Percentiles rank a stretch among this genome's conserved stretches.
Evolutionary conservation across 2,113 vertebrate species (phyloP).

Genomic region (Megalops atlanticus): DNA sequence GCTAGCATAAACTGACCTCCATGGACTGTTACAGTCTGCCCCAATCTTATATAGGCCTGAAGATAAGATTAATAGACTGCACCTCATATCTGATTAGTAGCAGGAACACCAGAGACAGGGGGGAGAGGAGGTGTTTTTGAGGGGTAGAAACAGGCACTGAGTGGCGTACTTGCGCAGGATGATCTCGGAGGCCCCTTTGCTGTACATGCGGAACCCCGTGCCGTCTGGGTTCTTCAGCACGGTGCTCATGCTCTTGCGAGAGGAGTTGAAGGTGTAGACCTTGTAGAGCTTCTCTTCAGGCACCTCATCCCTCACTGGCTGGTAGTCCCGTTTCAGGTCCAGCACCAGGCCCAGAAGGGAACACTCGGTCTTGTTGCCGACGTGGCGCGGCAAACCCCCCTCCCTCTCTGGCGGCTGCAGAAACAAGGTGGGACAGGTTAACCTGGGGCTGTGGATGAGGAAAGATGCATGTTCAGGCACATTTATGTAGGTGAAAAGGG

Average conservation of each 20-base stretch:
- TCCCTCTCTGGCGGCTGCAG: conserved; percentile 89
- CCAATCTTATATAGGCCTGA: too few species aligned
- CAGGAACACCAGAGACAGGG: too few species aligned
- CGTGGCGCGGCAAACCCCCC: conserved; percentile 89
- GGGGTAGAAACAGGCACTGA: not conserved
- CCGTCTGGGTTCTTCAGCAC: conserved; percentile 78
- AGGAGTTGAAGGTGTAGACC: conserved; percentile 97
- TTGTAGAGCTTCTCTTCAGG: conserved; percentile 94
- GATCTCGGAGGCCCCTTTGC: conserved; percentile 97
- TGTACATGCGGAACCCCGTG: conserved; percentile 89
- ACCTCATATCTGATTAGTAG: too few species aligned
- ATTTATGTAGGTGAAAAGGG: not conserved
- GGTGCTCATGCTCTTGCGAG: conserved; percentile 96
- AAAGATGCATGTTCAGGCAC: not conserved
- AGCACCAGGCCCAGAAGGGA: conserved; percentile 87
- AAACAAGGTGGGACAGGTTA: not conserved
- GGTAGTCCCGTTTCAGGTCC: conserved; percentile 89
- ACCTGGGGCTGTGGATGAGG: not conserved
- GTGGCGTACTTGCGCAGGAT: conserved; percentile 90
- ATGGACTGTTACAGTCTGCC: too few species aligned
- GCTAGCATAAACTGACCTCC: too few species aligned
- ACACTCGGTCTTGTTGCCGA: conserved; percentile 97
- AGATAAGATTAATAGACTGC: too few species aligned
- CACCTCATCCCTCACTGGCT: conserved; percentile 86
- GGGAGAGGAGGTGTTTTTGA: not conserved